Conservation (phyloP, 2,888 invertebrate genomes). For the Prosapia bicincta region DNA sequence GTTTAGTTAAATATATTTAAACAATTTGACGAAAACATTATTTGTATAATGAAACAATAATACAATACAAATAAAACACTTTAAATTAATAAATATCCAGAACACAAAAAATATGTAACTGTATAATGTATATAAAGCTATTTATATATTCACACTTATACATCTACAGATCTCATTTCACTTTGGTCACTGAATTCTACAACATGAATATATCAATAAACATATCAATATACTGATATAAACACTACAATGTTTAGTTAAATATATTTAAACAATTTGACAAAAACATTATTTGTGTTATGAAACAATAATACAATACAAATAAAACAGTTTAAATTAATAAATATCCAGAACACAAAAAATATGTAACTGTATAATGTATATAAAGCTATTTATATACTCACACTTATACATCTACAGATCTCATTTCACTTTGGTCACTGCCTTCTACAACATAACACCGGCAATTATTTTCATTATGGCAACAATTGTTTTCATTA, state of each 20-base stretch:
- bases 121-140: neutral
- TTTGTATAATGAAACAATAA: neutral
- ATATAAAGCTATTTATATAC: neutral
- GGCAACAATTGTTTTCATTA: conserved; percentile 9
- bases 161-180: conserved; percentile 16
- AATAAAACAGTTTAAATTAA: neutral
- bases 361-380: neutral
- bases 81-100: neutral
- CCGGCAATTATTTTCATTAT: conserved; percentile 9
- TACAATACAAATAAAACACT: neutral
- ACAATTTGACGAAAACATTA: neutral
- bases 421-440: conserved; percentile 11
- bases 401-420: conserved; percentile 10
- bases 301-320: neutral
- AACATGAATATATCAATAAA: too few relatives aligned
- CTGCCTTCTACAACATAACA: conserved; percentile 2
- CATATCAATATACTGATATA: too few relatives aligned
- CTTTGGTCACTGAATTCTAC: neutral
- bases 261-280: neutral
- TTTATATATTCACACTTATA: conserved; percentile 1
- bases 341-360: neutral
- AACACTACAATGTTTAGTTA: neutral
- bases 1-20: neutral
- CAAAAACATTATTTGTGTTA: neutral
- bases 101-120: neutral